Evolutionary conservation across 2,113 vertebrate species (phyloP), one percentile per base, ranked within the genome.

Genomic region (Arizona elegans): DNA sequence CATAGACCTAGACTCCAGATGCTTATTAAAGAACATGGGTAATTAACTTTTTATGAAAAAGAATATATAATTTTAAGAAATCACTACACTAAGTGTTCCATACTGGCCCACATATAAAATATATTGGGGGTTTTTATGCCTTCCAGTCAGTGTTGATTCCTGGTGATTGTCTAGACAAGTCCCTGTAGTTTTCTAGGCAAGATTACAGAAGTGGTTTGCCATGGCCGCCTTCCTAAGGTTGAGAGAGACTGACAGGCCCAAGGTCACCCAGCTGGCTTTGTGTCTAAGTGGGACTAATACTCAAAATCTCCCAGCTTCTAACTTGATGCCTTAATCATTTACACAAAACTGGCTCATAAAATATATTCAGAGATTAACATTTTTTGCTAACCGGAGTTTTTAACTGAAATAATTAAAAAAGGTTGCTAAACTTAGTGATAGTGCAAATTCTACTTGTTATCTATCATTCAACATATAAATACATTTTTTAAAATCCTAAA

Each of bases 341-440:
- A 70, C 65, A 70, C 29, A 19, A 43, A 81, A 43, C 75, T 81
- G 75, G 8, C 75, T 43, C 75, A 38, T 38, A 81, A 81, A 81
- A 5, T 91, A 43, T 59, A 3, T 85, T 95, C 24, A 43, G 92
- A 50, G 93, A 29, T 89, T 92, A 95, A 95, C 96, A 90, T 95
- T 86, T 47, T 7, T 9, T 92, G 8, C 94, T 95, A 24, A 90
- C 93, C 33, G 29, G 86, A 96, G 10, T 26, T 0, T 65, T 91
- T 0, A 1, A 87, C 58, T 38, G 47, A 85, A 94, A 91, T 94
- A 91, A 92, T 65, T 53, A 94, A 87, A 91, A 88, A 88, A 81
- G 9, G 19, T 26, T 62, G 2, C 70, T 93, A 81, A 86, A 92
- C 89, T 54, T 95, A 93, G 89, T 92, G 58, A 94, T 89, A 26